Conservation (phyloP, 2,888 invertebrate species). For the Monoplex corrugatus region DNA sequence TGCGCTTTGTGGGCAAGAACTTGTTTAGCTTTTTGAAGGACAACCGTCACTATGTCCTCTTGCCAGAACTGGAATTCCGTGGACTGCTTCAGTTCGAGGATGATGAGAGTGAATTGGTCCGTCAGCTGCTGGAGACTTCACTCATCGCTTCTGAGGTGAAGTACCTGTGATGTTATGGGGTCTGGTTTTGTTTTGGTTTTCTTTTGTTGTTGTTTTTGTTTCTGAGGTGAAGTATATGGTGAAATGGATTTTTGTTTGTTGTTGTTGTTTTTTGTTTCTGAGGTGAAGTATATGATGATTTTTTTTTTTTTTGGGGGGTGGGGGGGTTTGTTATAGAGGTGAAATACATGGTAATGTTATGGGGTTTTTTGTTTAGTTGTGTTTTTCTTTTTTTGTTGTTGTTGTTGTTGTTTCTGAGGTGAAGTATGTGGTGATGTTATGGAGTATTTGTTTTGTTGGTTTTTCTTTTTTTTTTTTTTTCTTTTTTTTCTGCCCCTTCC, state of each 20-base stretch:
- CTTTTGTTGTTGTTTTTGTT: background rate
- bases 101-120: background rate
- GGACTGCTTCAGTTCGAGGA: background rate
- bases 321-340: too few species aligned
- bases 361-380: too few species aligned
- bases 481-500: too few species aligned
- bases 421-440: too few species aligned
- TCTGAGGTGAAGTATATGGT: background rate
- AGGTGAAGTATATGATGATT: background rate
- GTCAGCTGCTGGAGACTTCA: too few species aligned
- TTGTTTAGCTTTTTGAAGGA: background rate
- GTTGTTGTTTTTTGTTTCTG: background rate
- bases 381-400: too few species aligned
- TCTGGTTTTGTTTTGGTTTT: background rate
- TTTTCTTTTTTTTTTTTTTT: too few species aligned
- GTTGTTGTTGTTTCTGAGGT: too few species aligned
- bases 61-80: constrained; percentile 6
- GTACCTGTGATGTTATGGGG: background rate
- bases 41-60: background rate
- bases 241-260: background rate
- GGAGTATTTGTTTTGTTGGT: too few species aligned
- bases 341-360: too few species aligned
- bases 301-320: too few species aligned
- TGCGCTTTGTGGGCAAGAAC: constrained; percentile 8
- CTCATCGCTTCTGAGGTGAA: background rate